Percentiles rank a stretch among this genome's conserved stretches.
Evolutionary conservation across 1,140 invertebrate genomes (phyloP).

Genomic region (Colletes latitarsis): DNA sequence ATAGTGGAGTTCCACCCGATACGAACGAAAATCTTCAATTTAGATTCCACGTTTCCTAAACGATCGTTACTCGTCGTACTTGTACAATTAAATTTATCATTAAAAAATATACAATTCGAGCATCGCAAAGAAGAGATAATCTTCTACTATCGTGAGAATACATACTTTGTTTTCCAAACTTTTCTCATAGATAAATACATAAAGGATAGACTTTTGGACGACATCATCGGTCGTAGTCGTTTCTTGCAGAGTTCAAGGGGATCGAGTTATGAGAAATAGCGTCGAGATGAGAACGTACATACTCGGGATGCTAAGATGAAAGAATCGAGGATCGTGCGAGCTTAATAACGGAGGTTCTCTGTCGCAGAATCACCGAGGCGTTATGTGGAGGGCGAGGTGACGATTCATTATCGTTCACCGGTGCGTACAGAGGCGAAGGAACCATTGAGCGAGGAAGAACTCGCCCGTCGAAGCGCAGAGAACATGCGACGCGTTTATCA

Average conservation of each 20-base stretch:
- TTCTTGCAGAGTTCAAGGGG: too few species aligned
- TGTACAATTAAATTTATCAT: too few species aligned
- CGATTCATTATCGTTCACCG: constrained; percentile 94
- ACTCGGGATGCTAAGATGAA: neutral
- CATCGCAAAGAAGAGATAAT: too few species aligned
- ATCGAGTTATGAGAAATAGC: neutral
- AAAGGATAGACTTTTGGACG: too few species aligned
- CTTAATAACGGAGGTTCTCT: constrained; percentile 39
- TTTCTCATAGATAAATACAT: too few species aligned
- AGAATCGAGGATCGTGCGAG: neutral
- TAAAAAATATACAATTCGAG: too few species aligned
- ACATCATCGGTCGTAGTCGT: too few species aligned
- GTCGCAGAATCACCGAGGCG: constrained; percentile 89
- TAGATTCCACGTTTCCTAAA: too few species aligned
- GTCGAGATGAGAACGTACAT: neutral
- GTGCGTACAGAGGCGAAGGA: constrained; percentile 92
- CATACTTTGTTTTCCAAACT: too few species aligned
- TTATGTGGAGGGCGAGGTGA: constrained; percentile 95
- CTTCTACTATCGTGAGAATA: too few species aligned
- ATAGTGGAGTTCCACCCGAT: too few species aligned
- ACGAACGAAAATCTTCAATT: neutral
- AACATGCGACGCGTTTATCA: constrained; percentile 94
- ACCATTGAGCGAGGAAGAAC: constrained; percentile 90
- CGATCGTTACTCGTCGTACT: neutral
- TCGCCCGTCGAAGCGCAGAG: constrained; percentile 91